Base-by-base conservation (phyloP, 92 coral and sea anemone genomes). In the Phenganax subtilis region DNA sequence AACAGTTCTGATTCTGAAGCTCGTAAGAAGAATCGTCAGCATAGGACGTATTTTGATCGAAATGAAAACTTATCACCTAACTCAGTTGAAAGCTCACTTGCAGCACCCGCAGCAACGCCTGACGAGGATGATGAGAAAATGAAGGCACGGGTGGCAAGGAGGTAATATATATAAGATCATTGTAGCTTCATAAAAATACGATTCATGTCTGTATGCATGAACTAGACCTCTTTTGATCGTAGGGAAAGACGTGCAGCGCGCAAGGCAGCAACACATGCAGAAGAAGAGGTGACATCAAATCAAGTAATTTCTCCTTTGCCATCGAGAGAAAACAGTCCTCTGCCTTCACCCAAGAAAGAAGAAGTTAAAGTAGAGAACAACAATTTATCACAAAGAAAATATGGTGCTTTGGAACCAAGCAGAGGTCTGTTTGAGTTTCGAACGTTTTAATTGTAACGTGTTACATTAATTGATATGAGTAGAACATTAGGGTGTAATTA, bases 91-190 rank as follows among this genome's bases (percentile, higher is more conserved):
- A 91, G 94, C 69, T 84, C 97, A 37, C 89, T 97, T 15, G 96
- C 96, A 11, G 87, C 93, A 51, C 91, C 99, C 28, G 89, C 99
- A 60, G 75, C 87, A 47, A 88, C 90, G 31, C 58, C 79, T 28
- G 86, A 83, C 54, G 97, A 96, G 71, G 14, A 89, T 75, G 99
- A 96, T 31, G 99, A 96, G 81, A 96, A 87, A 77, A 87, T 78
- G 47, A 87, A 85, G 80, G 91, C 91, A 59, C 88, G 99, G 52
- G 85, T 81, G 80, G 97, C 96, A 27, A 84, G 99, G 80, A 91
- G 93, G 99, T 96, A 74, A 53, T 37, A 12, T 25, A 66, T 20
- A 31, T 16, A 0, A 12, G 10, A 16, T 61, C 15, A 57, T 53
- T 10, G 27, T 31, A 12, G 77, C 12, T 67, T 8, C 3, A 16